Conservation (phyloP, 1,140 invertebrate species). For the Drosophila lowei region DNA sequence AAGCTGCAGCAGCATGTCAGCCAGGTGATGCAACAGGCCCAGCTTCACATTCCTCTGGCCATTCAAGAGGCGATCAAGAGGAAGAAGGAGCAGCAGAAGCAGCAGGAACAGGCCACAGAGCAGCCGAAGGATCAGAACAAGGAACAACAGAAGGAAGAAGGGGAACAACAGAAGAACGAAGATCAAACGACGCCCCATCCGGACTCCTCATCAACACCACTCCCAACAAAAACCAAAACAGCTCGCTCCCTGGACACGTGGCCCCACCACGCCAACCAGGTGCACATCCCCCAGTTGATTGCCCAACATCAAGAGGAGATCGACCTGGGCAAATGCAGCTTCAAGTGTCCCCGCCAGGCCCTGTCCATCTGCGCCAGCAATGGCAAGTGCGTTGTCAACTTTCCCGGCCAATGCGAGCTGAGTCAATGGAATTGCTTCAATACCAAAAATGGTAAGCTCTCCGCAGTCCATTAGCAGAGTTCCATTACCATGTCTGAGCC, state of each 20-base stretch:
- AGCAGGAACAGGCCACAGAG: conserved; percentile 10
- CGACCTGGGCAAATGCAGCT: conserved; percentile 64
- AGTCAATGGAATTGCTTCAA: conserved; percentile 75
- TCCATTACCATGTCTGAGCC: background rate
- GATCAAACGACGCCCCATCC: background rate
- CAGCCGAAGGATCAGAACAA: background rate
- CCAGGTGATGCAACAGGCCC: conserved; percentile 67
- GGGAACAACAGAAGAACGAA: conserved; percentile 14
- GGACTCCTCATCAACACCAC: too few species aligned
- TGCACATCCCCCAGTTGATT: conserved; percentile 53
- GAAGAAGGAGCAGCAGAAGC: conserved; percentile 40
- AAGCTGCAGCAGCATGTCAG: conserved; percentile 65
- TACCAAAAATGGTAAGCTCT: conserved; percentile 62
- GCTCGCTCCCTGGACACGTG: conserved; percentile 33
- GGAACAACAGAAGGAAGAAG: background rate
- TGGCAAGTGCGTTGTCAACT: conserved; percentile 68
- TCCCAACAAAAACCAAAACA: conserved; percentile 5
- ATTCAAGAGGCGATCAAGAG: conserved; percentile 60
- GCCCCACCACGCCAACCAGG: conserved; percentile 17
- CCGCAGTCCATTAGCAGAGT: background rate
- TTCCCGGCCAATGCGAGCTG: conserved; percentile 71
- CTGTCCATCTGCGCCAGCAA: conserved; percentile 69
- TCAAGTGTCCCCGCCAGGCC: conserved; percentile 49
- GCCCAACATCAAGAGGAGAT: conserved; percentile 49
- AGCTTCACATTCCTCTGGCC: conserved; percentile 62